Base-by-base conservation (phyloP, 2,797 vertebrate species). In the Eulemur rubriventer region DNA sequence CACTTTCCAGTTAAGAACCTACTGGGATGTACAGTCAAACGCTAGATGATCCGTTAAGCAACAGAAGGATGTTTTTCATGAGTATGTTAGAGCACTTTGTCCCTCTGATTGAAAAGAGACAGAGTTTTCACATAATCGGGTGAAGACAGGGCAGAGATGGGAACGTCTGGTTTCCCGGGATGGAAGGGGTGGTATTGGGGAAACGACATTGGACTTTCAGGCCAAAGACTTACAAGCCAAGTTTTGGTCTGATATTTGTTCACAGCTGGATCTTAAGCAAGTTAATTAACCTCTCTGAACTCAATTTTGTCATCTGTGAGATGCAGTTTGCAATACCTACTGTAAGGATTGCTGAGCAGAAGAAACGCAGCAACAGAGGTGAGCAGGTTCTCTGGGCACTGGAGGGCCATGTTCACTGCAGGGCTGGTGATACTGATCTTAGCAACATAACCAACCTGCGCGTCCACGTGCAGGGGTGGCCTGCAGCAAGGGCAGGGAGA, bases 221-320 rank as follows among this genome's bases (percentile, higher is more conserved):
- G 20, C 48, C 57, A 59, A 57, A 91, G 69, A 69, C n/a, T 30
- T 12, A 12, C 14, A 52, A 26, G 52, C 41, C 59, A 18, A 33
- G n/a, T 46, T 87, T 35, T 2, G 50, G 55, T 17, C 35, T 35
- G 35, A 35, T 48, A 24, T 69, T 61, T 76, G 55, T 69, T 92
- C 78, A 65, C 69, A 78, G 81, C 30, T 83, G 88, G 67, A 85
- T 85, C 57, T 72, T 70, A 46, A 81, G 75, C n/a, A 61, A 91
- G 78, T 70, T 86, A 95, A 92, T 97, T 87, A 92, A 88, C 94
- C 96, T 96, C 76, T 78, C 88, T 94, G 95, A 92, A 97, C 84
- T 69, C 81, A 57, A 82, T 94, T 90, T 96, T 73, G 85, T 92
- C 11, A 0, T 63, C 67, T 59, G 55, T 28, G 63, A 92, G 73